Evolutionary conservation across 2,113 vertebrate genomes (phyloP).

Genomic region (Fulmarus glacialis): DNA sequence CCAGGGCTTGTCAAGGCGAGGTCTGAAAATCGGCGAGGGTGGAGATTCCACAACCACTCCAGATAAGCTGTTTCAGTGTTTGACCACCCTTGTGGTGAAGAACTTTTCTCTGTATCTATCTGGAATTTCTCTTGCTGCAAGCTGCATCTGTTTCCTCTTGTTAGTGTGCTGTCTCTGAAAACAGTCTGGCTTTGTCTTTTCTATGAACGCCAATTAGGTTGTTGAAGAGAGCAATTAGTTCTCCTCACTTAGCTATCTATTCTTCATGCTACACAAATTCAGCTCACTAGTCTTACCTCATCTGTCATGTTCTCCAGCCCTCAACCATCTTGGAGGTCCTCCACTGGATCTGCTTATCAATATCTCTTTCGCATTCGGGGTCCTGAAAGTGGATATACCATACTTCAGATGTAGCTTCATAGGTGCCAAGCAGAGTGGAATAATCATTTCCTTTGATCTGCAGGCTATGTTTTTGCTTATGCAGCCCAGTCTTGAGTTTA

Average conservation of each 20-base stretch:
- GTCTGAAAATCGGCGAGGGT: not conserved
- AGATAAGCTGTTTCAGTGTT: not conserved
- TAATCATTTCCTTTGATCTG: not conserved
- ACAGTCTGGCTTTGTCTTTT: not conserved
- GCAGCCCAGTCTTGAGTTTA: not conserved
- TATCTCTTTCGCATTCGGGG: not conserved
- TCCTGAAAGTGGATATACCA: not conserved
- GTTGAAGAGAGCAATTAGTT: not conserved
- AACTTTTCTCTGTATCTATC: not conserved
- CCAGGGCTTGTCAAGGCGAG: not conserved
- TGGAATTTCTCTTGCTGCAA: not conserved
- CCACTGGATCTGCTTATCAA: not conserved
- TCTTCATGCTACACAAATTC: not conserved
- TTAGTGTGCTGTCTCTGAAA: not conserved
- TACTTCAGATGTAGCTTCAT: not conserved
- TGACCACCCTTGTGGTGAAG: not conserved
- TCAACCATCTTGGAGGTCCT: not conserved
- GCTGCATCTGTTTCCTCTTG: not conserved
- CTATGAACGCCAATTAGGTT: fast-evolving
- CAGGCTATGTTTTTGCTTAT: not conserved
- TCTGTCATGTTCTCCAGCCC: not conserved
- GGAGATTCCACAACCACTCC: not conserved
- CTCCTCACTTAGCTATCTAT: not conserved
- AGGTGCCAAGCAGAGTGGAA: not conserved
- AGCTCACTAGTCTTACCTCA: not conserved